These are phyloP conservation scores for Smutsia temminckii DNA, from an alignment of 2,797 vertebrate genomes.

Conservation along the genomic window DNA sequence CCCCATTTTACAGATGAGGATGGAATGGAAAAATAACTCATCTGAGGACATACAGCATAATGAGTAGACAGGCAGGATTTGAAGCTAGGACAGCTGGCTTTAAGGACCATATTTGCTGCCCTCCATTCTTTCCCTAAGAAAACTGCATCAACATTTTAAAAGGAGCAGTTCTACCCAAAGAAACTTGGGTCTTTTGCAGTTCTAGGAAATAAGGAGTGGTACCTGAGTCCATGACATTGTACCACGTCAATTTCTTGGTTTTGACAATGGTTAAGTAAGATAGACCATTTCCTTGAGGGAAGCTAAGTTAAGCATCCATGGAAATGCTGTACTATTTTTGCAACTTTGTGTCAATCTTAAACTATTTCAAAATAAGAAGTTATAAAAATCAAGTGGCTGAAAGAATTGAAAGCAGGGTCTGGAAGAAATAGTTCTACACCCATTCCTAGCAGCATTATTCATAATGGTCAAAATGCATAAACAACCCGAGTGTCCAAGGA, in stretches of 20 bases:
- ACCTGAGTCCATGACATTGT: background rate
- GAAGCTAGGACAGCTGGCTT: background rate
- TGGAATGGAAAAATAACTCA: background rate
- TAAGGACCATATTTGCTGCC: background rate
- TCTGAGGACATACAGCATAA: background rate
- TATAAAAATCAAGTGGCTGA: background rate
- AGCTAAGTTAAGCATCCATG: background rate
- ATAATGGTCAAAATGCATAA: background rate
- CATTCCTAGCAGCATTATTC: background rate
- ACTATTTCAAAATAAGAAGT: background rate
- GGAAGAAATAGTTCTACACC: background rate
- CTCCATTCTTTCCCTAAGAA: background rate
- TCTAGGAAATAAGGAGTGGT: background rate
- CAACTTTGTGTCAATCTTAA: background rate
- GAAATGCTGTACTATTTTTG: background rate
- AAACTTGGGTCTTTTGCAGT: background rate
- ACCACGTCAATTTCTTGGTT: background rate
- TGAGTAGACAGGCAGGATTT: background rate
- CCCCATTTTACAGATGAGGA: background rate
- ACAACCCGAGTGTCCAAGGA: too few relatives aligned
- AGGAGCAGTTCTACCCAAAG: background rate
- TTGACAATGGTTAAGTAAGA: background rate
- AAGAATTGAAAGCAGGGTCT: background rate
- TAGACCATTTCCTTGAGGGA: background rate
- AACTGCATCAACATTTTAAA: background rate